Percentiles rank a stretch among this genome's conserved stretches.
phyloP scores from a whole-genome alignment of 2,888 invertebrate genomes.

The Megalurothrips usitatus region DNA sequence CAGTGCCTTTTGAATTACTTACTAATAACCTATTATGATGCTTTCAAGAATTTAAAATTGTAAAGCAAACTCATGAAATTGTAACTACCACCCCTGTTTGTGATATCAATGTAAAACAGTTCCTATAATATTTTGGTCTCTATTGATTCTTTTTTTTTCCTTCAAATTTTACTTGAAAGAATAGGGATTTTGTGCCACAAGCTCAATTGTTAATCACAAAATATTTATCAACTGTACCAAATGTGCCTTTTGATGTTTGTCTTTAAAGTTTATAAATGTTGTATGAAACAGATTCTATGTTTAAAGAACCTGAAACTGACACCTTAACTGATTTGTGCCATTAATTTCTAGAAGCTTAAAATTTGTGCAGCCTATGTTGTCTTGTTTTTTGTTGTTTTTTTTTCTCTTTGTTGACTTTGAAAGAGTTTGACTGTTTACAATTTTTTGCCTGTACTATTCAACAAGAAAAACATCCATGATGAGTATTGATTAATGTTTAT shows the following conservation, averaged over 20 bases:
- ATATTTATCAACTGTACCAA: constrained; percentile 10
- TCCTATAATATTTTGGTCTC: constrained; percentile 10
- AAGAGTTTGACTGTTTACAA: background rate
- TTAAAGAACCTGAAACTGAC: background rate
- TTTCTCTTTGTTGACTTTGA: background rate
- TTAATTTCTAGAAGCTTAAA: background rate
- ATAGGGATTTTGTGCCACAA: background rate
- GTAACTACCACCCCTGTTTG: background rate
- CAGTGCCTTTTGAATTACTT: constrained; percentile 11
- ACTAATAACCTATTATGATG: background rate
- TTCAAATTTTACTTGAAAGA: background rate
- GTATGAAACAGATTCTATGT: background rate
- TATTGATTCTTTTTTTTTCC: background rate
- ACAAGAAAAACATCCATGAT: background rate
- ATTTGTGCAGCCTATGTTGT: background rate
- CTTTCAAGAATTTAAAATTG: background rate
- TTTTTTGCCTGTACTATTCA: background rate
- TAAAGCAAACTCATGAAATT: background rate
- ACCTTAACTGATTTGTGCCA: constrained; percentile 3
- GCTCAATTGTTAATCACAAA: constrained; percentile 24
- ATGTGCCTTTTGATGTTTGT: constrained; percentile 20
- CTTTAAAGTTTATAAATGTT: constrained; percentile 9
- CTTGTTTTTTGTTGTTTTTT: background rate
- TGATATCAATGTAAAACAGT: constrained; percentile 15
- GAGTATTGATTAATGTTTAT: background rate